Evolutionary conservation across 2,888 invertebrate genomes (phyloP).

Genomic region (Drosophila eohydei): DNA sequence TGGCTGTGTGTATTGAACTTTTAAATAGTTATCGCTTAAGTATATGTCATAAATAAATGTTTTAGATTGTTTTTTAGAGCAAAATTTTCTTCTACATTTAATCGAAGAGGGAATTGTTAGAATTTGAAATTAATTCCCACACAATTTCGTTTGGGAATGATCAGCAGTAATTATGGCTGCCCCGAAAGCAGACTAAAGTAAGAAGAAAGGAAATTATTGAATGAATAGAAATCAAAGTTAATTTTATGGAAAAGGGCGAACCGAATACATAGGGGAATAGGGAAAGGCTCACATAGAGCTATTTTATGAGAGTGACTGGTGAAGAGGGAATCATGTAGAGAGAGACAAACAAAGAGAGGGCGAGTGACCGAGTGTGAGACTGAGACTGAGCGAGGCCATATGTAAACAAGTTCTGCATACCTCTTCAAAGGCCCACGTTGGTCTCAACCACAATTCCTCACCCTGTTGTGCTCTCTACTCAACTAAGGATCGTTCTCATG

Average conservation of each 20-base stretch:
- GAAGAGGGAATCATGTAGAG: neutral
- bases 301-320: too few species aligned
- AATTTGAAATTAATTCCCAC: too few species aligned
- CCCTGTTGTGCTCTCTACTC: neutral
- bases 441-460: constrained; percentile 6
- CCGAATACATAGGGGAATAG: neutral
- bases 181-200: neutral
- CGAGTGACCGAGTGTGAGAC: neutral
- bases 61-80: constrained; percentile 30
- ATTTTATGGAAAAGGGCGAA: neutral
- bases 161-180: neutral
- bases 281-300: neutral
- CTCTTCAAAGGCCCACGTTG: constrained; percentile 6
- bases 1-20: constrained; percentile 66
- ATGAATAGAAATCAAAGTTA: neutral
- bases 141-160: neutral
- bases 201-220: neutral
- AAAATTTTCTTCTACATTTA: neutral
- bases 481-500: neutral
- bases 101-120: too few species aligned
- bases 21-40: constrained; percentile 51
- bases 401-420: neutral
- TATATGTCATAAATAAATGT: constrained; percentile 45
- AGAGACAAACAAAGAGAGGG: neutral
- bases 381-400: neutral